Base-by-base conservation (phyloP, 1,140 invertebrate species). In the Anoplolepis gracilipes region DNA sequence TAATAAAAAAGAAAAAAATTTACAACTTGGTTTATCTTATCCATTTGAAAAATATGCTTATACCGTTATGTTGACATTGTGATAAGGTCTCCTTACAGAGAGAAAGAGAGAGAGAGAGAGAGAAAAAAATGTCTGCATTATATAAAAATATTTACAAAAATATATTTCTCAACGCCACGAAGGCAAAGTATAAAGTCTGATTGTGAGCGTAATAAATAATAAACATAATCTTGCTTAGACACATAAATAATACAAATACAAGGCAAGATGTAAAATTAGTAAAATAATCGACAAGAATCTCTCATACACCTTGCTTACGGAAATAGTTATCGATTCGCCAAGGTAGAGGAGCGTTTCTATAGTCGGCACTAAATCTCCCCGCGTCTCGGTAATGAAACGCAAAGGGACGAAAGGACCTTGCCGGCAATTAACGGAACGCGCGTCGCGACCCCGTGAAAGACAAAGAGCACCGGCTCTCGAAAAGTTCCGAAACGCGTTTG, bases 341-440 rank as follows among this genome's bases (percentile, higher is more conserved):
- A 25, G n/a, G 0, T 25, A 10, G 53, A 33, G 22, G 28, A 30
- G 42, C 0, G 67, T 73, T 39, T 22, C 49, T 7, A 30, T 11
- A 72, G 64, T n/a, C 25, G 7, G 22, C 22, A 16, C 39, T 16
- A 19, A 69, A 28, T 59, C 62, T 53, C 62, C 22, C 19, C 36
- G 25, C 46, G 16, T 49, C 39, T 10, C 75, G 46, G 19, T 79
- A 69, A 79, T 79, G 64, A 79, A 79, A 79, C 30, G 46, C 62
- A 10, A n/a, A 46, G 77, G 33, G 8, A 69, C 62, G 10, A 19
- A 10, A 16, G 28, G 39, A 53, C 62, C 36, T 39, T 1, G 36
- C 33, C 25, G 78, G 25, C 53, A 82, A 82, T 82, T 82, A 82
- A 82, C 25, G 30, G 67, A 42, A 46, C 19, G 49, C 65, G 33